Conservation (phyloP, 2,797 vertebrate species). For the Micromesistius poutassou region DNA sequence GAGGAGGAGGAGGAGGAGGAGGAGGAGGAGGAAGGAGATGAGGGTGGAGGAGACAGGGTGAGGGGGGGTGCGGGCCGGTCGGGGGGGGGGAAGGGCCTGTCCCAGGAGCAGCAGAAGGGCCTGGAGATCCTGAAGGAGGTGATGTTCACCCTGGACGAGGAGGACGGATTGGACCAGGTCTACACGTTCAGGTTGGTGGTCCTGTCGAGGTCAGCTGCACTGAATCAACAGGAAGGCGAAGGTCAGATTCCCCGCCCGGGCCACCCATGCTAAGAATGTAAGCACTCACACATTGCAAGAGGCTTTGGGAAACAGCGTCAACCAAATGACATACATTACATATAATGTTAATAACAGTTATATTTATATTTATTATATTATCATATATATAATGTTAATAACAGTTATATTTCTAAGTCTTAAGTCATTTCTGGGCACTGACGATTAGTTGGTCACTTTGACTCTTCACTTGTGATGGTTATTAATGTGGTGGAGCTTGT, state of each 20-base stretch:
- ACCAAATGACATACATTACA: no score
- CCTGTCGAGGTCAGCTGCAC: neutral
- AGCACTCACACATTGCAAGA: neutral
- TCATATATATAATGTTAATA: no score
- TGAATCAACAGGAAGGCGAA: neutral
- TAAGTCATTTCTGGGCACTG: neutral
- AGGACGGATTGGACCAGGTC: conserved; percentile 83
- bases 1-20: conserved; percentile 34
- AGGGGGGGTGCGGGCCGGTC: conserved; percentile 24
- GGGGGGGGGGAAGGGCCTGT: conserved; percentile 75
- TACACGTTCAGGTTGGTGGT: conserved; percentile 84
- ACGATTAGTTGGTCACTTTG: neutral
- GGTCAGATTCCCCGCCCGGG: neutral
- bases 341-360: no score
- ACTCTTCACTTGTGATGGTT: neutral
- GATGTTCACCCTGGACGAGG: conserved; percentile 83
- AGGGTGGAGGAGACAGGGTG: conserved; percentile 43
- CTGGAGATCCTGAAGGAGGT: conserved; percentile 80
- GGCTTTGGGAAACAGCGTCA: neutral
- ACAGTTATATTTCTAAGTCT: neutral
- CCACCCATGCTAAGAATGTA: neutral
- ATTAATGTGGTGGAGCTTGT: neutral
- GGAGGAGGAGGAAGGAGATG: conserved; percentile 18
- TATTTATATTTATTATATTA: no score
- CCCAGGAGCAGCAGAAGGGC: conserved; percentile 78